Base-by-base conservation (phyloP, 2,113 vertebrate genomes). In the Prinia subflava region DNA sequence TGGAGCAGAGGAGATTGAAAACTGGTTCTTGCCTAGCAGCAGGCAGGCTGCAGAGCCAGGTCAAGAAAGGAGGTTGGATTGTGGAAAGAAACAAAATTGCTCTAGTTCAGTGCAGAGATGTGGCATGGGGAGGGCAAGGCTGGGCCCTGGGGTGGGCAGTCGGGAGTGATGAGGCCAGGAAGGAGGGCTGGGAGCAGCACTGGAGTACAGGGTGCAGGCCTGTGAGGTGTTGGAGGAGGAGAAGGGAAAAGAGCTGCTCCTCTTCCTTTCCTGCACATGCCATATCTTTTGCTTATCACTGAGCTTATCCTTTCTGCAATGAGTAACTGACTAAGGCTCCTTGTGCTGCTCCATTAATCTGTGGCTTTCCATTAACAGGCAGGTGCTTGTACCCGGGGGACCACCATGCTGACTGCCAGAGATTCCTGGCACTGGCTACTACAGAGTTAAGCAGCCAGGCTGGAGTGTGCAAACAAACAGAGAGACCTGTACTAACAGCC, bases 341-440 rank as follows among this genome's bases (percentile, higher is more conserved):
- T 87, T 91, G 94, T 94, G 80, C 97, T 94, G 96, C 91, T 83
- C 90, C 80, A 92, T 55, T 80, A 81, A 83, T 91, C 89, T 96
- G 89, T 96, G 74, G 94, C 88, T 97, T 97, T 96, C 92, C 80
- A 95, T 96, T 63, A 94, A 95, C 83, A 97, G 97, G 97, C 97
- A 97, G 93, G 93, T 96, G 94, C 87, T 88, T 86, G 96, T 95
- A 96, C 96, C 94, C 42, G 0, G 7, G 89, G 94, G 91, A 95
- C 89, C 96, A 97, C 95, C 70, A 25, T 12, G 46, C 94, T 93
- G 85, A 88, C 92, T 94, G 95, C 84, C 89, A 94, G 94, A 93
- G 75, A 93, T 71, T 95, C 25, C 92, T 96, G 94, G 93, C 85
- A 96, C 65, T 7, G 10, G 84, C 56, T 83, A 74, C 87, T 84